Percentiles rank a stretch among this genome's conserved stretches.
Conservation (phyloP, 2,888 invertebrate species). For the Acanthacorydalis orientalis region DNA sequence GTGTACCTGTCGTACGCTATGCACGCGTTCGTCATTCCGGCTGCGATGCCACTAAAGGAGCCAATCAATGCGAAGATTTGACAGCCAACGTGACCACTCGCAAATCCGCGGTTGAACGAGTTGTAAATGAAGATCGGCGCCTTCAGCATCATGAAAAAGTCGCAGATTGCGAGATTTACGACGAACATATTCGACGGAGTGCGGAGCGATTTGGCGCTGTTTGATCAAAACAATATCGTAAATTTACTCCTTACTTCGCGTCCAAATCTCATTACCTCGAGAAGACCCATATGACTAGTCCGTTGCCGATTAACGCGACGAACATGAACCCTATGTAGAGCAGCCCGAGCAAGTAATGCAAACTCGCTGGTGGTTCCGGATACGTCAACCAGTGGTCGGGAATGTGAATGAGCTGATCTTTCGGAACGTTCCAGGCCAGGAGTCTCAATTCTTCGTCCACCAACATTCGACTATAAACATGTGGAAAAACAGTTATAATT, state of each 20-base stretch:
- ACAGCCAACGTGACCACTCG: slow-evolving; percentile 55
- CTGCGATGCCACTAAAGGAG: slow-evolving; percentile 63
- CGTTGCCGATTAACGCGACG: slow-evolving; percentile 61
- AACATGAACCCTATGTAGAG: slow-evolving; percentile 60
- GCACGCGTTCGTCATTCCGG: slow-evolving; percentile 63
- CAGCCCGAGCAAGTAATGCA: slow-evolving; percentile 63
- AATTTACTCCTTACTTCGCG: slow-evolving; percentile 3
- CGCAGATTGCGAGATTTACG: slow-evolving; percentile 64
- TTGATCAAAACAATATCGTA: slow-evolving; percentile 5
- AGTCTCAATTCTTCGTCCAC: slow-evolving; percentile 25
- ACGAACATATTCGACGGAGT: slow-evolving; percentile 76
- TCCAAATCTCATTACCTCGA: slow-evolving; percentile 43
- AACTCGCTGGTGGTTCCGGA: slow-evolving; percentile 63
- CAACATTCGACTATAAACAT: not conserved
- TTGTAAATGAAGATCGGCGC: slow-evolving; percentile 75
- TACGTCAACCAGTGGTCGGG: slow-evolving; percentile 69
- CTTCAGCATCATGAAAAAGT: slow-evolving; percentile 78
- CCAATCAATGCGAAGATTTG: slow-evolving; percentile 63
- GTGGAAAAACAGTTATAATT: too few relatives aligned
- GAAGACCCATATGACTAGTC: slow-evolving; percentile 73
- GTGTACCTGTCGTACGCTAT: slow-evolving; percentile 71
- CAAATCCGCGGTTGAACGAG: slow-evolving; percentile 62
- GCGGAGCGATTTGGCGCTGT: slow-evolving; percentile 50
- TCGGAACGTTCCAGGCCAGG: slow-evolving; percentile 61
- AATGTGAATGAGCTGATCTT: slow-evolving; percentile 57